Evolutionary conservation across 2,113 vertebrate genomes (phyloP).

Genomic region (Pseudorasbora parva): DNA sequence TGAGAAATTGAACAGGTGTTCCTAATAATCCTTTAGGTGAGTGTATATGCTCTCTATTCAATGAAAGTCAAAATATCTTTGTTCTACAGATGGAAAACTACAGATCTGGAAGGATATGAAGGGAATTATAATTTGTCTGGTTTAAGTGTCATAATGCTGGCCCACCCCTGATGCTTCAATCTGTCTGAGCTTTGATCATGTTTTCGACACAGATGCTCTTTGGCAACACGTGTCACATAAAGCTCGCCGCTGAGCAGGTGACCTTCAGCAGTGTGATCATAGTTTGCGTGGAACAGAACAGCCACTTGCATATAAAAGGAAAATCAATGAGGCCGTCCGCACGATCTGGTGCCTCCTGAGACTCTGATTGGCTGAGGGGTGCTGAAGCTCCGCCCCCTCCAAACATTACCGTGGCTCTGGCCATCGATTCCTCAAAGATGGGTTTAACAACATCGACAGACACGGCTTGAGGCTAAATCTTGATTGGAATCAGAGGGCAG

Average conservation of each 20-base stretch:
- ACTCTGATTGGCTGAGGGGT: not conserved
- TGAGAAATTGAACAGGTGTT: no score
- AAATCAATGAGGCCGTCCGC: not conserved
- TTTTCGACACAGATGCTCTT: not conserved
- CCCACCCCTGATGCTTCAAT: not conserved
- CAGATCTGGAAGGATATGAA: not conserved
- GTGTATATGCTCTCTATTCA: no score
- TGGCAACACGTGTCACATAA: not conserved
- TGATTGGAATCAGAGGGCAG: slow-evolving; percentile 65
- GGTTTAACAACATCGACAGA: slow-evolving; percentile 65
- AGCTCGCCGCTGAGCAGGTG: not conserved
- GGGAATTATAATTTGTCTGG: not conserved
- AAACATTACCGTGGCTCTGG: not conserved
- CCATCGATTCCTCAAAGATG: slow-evolving; percentile 60
- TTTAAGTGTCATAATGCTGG: not conserved
- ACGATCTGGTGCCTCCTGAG: not conserved
- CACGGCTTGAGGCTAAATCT: slow-evolving; percentile 46
- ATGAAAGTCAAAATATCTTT: no score
- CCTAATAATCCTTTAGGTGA: no score
- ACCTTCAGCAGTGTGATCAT: not conserved
- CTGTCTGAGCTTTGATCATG: not conserved
- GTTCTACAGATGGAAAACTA: no score
- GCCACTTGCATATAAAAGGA: no score
- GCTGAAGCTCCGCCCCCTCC: not conserved
- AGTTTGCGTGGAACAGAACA: not conserved